phyloP scores from a whole-genome alignment of 2,888 invertebrate genomes.

The Patella ulyssiponensis region DNA sequence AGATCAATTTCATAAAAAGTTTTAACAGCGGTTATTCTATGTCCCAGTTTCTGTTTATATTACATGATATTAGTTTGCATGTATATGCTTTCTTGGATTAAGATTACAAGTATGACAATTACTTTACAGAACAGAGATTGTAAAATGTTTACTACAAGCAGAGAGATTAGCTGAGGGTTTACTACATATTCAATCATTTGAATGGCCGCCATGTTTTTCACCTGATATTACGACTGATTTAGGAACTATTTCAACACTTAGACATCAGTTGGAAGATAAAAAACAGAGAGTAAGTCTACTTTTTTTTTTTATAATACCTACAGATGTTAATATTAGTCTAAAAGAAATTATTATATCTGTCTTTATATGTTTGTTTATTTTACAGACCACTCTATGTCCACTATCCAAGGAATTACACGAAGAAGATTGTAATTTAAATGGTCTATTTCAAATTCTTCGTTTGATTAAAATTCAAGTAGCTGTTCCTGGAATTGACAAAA shows the following conservation, averaged over 20 bases:
- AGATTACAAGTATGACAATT: background rate
- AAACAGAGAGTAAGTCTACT: conserved; percentile 45
- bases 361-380: conserved; percentile 16
- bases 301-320: background rate
- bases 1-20: too few relatives aligned
- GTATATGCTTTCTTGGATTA: too few relatives aligned
- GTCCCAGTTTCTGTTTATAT: too few relatives aligned
- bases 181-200: conserved; percentile 60
- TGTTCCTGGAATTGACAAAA: conserved; percentile 49
- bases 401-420: conserved; percentile 48
- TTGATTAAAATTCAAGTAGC: conserved; percentile 54
- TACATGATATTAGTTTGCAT: too few relatives aligned
- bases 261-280: conserved; percentile 57
- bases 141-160: conserved; percentile 50
- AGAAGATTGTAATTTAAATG: conserved; percentile 57
- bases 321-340: background rate
- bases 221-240: conserved; percentile 48
- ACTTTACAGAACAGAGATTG: conserved; percentile 49
- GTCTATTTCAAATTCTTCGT: conserved; percentile 52
- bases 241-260: conserved; percentile 47
- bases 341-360: background rate
- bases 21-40: too few relatives aligned
- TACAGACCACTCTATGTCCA: conserved; percentile 54
- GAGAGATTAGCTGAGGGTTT: conserved; percentile 57
- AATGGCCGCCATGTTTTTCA: conserved; percentile 67